A percentile compares a stretch with the other conserved stretches of the same genome.
Conservation (phyloP, 1,140 invertebrate genomes). For the Solenopsis invicta region DNA sequence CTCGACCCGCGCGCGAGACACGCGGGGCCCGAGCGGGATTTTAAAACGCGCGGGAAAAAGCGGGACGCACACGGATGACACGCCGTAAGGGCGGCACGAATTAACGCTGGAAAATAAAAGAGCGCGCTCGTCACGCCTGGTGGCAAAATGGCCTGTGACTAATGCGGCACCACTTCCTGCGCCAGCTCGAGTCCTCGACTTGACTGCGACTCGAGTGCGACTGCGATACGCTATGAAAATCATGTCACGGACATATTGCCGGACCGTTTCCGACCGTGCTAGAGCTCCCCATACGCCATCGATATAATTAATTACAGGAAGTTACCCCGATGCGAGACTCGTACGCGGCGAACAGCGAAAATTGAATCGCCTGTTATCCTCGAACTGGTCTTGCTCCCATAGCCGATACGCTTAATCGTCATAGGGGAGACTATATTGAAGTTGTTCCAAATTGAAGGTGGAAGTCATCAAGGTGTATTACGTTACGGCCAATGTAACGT, state of each 20-base stretch:
- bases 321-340: slow-evolving; percentile 57
- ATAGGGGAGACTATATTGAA: slow-evolving; percentile 3
- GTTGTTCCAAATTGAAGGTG: slow-evolving; percentile 39
- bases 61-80: slow-evolving; percentile 52
- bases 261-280: slow-evolving; percentile 60
- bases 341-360: slow-evolving; percentile 63
- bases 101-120: slow-evolving; percentile 84
- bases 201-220: slow-evolving; percentile 7
- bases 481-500: slow-evolving; percentile 23
- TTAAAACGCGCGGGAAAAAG: slow-evolving; percentile 82
- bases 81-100: slow-evolving; percentile 76
- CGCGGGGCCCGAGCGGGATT: slow-evolving; percentile 77
- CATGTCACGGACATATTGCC: slow-evolving; percentile 82
- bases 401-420: slow-evolving; percentile 51
- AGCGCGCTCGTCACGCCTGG: slow-evolving; percentile 85
- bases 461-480: slow-evolving; percentile 45
- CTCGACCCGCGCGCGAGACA: not conserved
- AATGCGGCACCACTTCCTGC: slow-evolving; percentile 79
- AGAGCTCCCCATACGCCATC: slow-evolving; percentile 14
- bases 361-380: slow-evolving; percentile 63
- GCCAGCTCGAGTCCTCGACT: slow-evolving; percentile 67
- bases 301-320: slow-evolving; percentile 82
- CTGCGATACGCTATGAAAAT: slow-evolving; percentile 79
- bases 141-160: slow-evolving; percentile 86
- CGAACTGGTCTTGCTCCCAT: slow-evolving; percentile 30